These are phyloP conservation scores for Cremastobaeus sp. DNA, from an alignment of 2,888 invertebrate species.

Conservation along the genomic window DNA sequence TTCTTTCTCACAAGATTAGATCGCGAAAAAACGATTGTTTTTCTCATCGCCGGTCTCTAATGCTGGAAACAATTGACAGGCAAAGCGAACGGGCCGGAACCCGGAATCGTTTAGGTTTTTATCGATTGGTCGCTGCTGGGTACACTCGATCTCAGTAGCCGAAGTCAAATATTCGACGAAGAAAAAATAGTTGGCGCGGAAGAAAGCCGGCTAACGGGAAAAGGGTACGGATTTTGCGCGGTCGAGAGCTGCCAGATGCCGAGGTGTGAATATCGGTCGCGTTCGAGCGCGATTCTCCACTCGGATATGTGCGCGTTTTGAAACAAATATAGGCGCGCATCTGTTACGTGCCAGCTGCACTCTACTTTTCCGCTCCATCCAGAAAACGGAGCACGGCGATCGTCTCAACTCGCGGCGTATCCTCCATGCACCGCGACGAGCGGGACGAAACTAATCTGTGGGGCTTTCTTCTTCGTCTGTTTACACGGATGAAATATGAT, in stretches of 20 bases:
- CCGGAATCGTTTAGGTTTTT: no score
- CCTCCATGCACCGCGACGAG: slow-evolving; percentile 18
- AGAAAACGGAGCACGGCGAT: slow-evolving; percentile 27
- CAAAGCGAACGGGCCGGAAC: no score
- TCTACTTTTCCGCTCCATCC: slow-evolving; percentile 39
- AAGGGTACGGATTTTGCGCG: slow-evolving; percentile 10
- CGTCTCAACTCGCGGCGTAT: slow-evolving; percentile 19
- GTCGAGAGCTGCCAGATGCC: slow-evolving; percentile 31
- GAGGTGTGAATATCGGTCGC: slow-evolving; percentile 39
- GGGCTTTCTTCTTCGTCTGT: slow-evolving; percentile 18
- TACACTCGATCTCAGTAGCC: no score
- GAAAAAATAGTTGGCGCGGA: no score
- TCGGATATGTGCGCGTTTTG: slow-evolving; percentile 32
- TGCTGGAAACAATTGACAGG: no score
- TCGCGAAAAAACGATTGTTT: no score
- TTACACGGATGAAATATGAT: slow-evolving; percentile 34
- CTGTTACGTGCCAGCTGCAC: slow-evolving; percentile 41
- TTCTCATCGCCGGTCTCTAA: no score
- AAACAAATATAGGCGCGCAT: slow-evolving; percentile 48
- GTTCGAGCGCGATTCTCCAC: slow-evolving; percentile 17
- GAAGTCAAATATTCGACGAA: slow-evolving; percentile 28
- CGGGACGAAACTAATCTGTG: slow-evolving; percentile 27
- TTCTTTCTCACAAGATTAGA: no score
- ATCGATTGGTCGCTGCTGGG: no score
- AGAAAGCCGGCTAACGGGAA: no score